A percentile compares a stretch with the other conserved stretches of the same genome.
Evolutionary conservation across 1,140 invertebrate species (phyloP).

Genomic region (Drosophila trapezifrons): DNA sequence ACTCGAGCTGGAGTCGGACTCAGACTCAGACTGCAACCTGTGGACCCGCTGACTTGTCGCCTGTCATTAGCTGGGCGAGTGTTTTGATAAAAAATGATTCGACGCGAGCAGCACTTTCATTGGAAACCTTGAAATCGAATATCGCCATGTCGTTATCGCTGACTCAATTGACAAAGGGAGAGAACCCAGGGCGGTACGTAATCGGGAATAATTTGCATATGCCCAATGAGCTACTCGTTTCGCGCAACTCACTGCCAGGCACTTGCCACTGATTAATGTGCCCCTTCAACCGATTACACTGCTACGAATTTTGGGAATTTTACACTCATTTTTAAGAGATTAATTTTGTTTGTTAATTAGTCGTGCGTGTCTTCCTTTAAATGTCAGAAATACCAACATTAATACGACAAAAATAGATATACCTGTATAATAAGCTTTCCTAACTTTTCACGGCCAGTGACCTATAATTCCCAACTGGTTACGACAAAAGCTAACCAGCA

Average conservation of each 20-base stretch:
- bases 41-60: conserved; percentile 68
- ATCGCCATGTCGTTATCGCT: conserved; percentile 48
- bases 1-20: background rate
- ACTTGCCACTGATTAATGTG: conserved; percentile 73
- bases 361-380: too few species aligned
- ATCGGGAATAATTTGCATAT: conserved; percentile 68
- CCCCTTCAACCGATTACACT: conserved; percentile 31
- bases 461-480: too few species aligned
- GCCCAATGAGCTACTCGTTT: conserved; percentile 72
- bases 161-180: conserved; percentile 41
- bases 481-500: too few species aligned
- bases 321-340: background rate
- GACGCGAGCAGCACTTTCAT: conserved; percentile 46
- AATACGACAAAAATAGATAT: too few species aligned
- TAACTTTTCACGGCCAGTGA: too few species aligned
- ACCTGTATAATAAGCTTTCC: too few species aligned
- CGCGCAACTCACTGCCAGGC: conserved; percentile 56
- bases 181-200: conserved; percentile 25
- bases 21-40: conserved; percentile 4
- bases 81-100: conserved; percentile 71
- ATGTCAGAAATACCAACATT: too few species aligned
- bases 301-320: background rate
- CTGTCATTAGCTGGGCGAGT: conserved; percentile 70
- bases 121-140: conserved; percentile 70
- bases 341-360: background rate